Conservation (phyloP, 2,113 vertebrate genomes). For the Pseudonaja textilis region DNA sequence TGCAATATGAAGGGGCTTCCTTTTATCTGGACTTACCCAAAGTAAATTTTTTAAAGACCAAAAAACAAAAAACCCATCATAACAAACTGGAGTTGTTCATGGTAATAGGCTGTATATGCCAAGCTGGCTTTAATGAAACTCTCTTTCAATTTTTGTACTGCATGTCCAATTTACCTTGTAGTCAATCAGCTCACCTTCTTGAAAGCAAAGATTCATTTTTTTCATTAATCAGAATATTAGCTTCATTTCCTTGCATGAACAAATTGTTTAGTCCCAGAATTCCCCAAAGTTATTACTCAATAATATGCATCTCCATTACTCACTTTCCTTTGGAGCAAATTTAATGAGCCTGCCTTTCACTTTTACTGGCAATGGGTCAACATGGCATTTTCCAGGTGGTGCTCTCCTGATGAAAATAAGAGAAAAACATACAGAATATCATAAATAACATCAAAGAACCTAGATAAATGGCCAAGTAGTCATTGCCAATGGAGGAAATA, state of each 20-base stretch:
- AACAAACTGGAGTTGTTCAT: background rate
- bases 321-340: conserved; percentile 89
- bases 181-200: background rate
- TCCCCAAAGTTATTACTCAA: background rate
- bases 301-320: conserved; percentile 60
- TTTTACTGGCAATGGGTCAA: conserved; percentile 78
- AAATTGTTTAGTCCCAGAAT: background rate
- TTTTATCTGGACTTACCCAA: background rate
- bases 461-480: background rate
- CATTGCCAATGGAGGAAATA: background rate
- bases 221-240: background rate
- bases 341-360: conserved; percentile 77
- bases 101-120: background rate
- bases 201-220: background rate
- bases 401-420: conserved; percentile 79
- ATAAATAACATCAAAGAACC: background rate
- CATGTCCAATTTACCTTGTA: background rate
- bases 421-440: conserved; percentile 21
- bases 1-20: background rate
- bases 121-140: background rate
- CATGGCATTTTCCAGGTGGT: conserved; percentile 83
- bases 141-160: background rate
- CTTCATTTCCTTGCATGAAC: background rate
- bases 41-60: background rate
- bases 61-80: background rate